Percentiles rank a stretch among this genome's conserved stretches.
phyloP scores from a whole-genome alignment of 2,113 vertebrate genomes.

The Pachyramphus minor region DNA sequence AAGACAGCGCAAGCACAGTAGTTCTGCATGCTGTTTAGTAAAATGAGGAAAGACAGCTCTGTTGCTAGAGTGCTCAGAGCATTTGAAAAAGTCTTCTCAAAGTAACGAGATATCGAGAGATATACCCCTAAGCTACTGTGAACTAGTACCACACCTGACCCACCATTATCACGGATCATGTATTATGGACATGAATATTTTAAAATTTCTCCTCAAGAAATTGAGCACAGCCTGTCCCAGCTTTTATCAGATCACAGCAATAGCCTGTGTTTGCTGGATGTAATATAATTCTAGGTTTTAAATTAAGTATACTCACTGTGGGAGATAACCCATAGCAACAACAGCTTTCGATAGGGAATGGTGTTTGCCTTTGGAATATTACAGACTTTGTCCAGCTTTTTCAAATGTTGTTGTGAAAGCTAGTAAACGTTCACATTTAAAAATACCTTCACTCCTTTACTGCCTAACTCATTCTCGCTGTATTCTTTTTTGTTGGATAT shows the following conservation, averaged over 20 bases:
- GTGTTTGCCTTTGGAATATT: not conserved
- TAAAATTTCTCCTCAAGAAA: not conserved
- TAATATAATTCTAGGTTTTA: not conserved
- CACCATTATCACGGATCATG: not conserved
- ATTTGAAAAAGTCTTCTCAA: not conserved
- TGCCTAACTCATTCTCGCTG: not conserved
- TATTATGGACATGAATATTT: rapidly evolving
- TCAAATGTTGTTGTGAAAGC: not conserved
- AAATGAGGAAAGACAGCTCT: not conserved
- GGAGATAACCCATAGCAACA: not conserved
- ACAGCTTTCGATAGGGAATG: not conserved
- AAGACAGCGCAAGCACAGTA: not conserved
- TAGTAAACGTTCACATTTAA: not conserved
- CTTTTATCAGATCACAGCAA: not conserved
- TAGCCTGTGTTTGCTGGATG: not conserved
- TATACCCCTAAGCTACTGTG: not conserved
- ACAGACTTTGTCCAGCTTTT: not conserved
- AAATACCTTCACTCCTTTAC: not conserved
- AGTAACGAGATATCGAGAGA: not conserved
- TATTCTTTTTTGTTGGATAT: not conserved
- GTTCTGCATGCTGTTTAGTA: not conserved
- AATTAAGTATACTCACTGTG: not conserved
- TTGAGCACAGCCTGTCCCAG: not conserved
- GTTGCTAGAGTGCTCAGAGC: not conserved
- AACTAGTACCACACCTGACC: not conserved